Base-by-base conservation (phyloP, 2,797 vertebrate species). In the Meda fulgida region DNA sequence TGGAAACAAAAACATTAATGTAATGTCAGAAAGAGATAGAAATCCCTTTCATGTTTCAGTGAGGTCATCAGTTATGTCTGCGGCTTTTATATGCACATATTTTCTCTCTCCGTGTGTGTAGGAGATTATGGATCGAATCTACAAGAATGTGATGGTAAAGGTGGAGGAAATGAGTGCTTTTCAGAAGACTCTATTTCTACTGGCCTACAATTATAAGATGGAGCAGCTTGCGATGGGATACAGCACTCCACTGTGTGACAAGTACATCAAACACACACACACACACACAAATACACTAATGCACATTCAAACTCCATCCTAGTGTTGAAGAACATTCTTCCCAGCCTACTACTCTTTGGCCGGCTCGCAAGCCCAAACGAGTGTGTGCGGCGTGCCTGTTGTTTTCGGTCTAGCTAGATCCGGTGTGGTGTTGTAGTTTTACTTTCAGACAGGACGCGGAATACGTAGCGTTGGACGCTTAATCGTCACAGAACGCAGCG, bases 81-180 rank as follows among this genome's bases (percentile, higher is more conserved):
- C 19, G 11, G 16, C 58, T 18, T 55, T 80, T 26, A 72, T 63
- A 9, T 11, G 29, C 55, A 63, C 21, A 13, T 58, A 0, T 60
- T 55, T 51, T 72, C 26, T 53, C 26, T 72, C 26, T 75, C 18
- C 70, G 26, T 80, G 8, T 63, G 4, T 82, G 38, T 40, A 99
- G 98, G 98, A 99, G 95, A 99, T 99, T 84, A 99, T 99, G 98
- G 97, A 99, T 91, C 96, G 98, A 6, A 98, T 99, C 91, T 98
- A 98, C 89, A 99, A 99, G 94, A 99, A 97, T 1, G 97, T 99
- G 85, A 99, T 99, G 97, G 94, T 92, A 87, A 98, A 97, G 91
- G 96, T 99, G 31, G 96, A 97, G 89, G 96, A 97, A 91, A 99
- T 99, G 98, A 97, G 92, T 67, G 85, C 86, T 83, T 90, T 97